A percentile compares a stretch with the other conserved stretches of the same genome.
Conservation (phyloP, 2,888 invertebrate genomes). For the Lobophora halterata region DNA sequence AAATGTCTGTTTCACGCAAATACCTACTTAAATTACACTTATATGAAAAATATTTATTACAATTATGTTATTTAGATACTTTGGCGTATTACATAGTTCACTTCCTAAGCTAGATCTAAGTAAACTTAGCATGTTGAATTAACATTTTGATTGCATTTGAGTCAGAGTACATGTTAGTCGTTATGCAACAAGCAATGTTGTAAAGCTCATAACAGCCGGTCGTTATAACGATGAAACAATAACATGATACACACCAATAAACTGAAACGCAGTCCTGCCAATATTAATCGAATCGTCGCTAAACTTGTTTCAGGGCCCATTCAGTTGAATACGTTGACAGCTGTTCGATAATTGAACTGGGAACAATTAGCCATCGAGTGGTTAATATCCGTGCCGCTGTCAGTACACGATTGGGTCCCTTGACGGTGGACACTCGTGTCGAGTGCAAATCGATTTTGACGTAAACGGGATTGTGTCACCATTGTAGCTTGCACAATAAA, state of each 20-base stretch:
- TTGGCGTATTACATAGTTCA: too few species aligned
- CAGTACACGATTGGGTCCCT: conserved; percentile 62
- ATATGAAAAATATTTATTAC: too few species aligned
- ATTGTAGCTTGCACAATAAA: too few species aligned
- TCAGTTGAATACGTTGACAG: conserved; percentile 62
- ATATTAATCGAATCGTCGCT: conserved; percentile 43
- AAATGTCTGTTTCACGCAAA: too few species aligned
- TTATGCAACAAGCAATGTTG: too few species aligned
- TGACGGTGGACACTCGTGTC: conserved; percentile 59
- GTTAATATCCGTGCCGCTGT: conserved; percentile 72
- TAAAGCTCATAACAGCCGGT: too few species aligned
- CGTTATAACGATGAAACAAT: neutral
- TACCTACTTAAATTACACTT: too few species aligned
- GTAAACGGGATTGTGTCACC: conserved; percentile 32
- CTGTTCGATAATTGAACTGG: conserved; percentile 76
- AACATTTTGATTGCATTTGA: too few species aligned
- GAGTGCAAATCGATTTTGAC: conserved; percentile 66
- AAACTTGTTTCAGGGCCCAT: conserved; percentile 50
- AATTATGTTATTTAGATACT: too few species aligned
- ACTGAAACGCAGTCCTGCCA: conserved; percentile 4
- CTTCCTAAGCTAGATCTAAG: too few species aligned
- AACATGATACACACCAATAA: conserved; percentile 5
- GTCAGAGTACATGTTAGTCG: too few species aligned
- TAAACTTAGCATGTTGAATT: too few species aligned
- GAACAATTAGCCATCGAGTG: conserved; percentile 77